Percentiles rank a stretch among this genome's conserved stretches.
These are phyloP conservation scores for Eublepharis macularius DNA, from an alignment of 2,113 vertebrate genomes.

Conservation along the genomic window DNA sequence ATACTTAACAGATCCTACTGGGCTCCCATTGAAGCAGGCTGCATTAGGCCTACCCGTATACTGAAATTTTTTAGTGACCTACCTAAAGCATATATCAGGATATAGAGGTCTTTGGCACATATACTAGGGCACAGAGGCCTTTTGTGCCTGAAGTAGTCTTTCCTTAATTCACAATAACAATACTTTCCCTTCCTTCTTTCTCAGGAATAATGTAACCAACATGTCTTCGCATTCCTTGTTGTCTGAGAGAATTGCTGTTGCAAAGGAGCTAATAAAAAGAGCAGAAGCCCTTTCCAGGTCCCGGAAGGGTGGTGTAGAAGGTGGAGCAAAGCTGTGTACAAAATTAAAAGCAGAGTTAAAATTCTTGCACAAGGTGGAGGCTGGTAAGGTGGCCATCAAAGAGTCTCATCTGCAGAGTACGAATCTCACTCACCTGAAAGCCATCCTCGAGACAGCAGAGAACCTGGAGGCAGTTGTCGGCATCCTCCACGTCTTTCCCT, in stretches of 20 bases:
- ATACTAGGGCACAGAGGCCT: neutral
- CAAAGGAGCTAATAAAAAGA: conserved; percentile 85
- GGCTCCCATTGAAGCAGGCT: too few species aligned
- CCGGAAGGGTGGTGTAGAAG: conserved; percentile 83
- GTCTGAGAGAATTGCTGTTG: conserved; percentile 83
- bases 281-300: conserved; percentile 81
- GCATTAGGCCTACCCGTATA: too few species aligned
- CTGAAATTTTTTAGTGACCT: too few species aligned
- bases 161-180: neutral
- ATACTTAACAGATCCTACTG: too few species aligned
- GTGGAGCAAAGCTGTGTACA: conserved; percentile 87
- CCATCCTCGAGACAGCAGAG: conserved; percentile 88
- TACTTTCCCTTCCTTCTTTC: conserved; percentile 41
- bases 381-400: conserved; percentile 85
- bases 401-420: conserved; percentile 95
- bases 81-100: too few species aligned
- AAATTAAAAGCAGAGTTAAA: conserved; percentile 92
- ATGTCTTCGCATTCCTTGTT: conserved; percentile 87
- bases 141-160: neutral
- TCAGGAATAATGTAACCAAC: conserved; percentile 81
- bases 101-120: neutral
- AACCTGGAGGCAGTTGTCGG: conserved; percentile 86
- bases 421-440: conserved; percentile 92
- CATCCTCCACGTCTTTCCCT: conserved; percentile 89
- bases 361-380: conserved; percentile 89